Base-by-base conservation (phyloP, 2,888 invertebrate species). In the Cephus rjabovi region DNA sequence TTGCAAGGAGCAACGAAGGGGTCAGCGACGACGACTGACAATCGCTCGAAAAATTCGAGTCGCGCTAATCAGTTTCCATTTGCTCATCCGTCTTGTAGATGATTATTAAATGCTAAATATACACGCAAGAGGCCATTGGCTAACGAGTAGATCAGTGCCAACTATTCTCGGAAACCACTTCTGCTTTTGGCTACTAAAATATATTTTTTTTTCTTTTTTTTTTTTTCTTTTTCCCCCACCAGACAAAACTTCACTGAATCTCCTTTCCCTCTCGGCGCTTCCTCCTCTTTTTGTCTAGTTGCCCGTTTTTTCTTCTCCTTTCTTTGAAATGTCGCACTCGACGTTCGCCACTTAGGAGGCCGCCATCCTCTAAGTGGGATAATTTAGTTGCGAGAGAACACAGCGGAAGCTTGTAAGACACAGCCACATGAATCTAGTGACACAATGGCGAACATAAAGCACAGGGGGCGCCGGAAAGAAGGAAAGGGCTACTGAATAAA, bases 401-500 rank as follows among this genome's bases (percentile, higher is more conserved):
- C 69, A 70, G 73, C 79, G 79, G 79, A 79, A 79, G 76, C 76
- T 40, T 76, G 79, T 73, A 79, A 76, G 79, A 79, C 79, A 76
- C 76, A 74, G 74, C 76, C 79, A 35, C 79, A 79, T 79, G 79
- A 79, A 79, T 79, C 79, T 79, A 79, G 79, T 37, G 68, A 69
- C 79, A 79, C 79, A 79, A 79, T 79, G 79, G 73, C 78, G 78
- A 76, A 77, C 77, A 77, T 77, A 77, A 77, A 77, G 75, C 77
- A 77, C 34, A 15, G 71, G 40, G 40, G n/a, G 73, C 68, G 73
- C 31, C 70, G 12, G 31, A 33, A 34, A 34, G 70, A 15, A 33
- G 70, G 30, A 70, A 70, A 34, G n/a, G 80, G 82, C 86, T 83
- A 79, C 81, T 77, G 86, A 83, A 86, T 86, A 86, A 86, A 86